Evolutionary conservation across 2,113 vertebrate species (phyloP), one percentile per base, ranked within the genome.

Genomic region (Caranx melampygus): DNA sequence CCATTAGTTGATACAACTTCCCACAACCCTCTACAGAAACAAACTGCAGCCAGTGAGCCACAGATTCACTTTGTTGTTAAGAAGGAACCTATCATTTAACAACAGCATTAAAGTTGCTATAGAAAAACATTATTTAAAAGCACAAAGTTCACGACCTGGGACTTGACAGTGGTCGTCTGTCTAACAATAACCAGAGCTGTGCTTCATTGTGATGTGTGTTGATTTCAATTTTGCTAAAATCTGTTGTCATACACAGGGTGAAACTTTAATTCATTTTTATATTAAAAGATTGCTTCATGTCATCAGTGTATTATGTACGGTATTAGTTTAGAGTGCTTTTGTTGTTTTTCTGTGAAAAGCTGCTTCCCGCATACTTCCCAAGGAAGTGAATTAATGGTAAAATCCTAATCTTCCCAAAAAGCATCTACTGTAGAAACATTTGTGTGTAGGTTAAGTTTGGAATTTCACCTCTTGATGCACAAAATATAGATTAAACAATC

Each of bases 231-330:
- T 11, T 18, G 44, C 42, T 61, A 33, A 33, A 60, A 79, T 44
- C 8, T 47, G 1, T 16, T 64, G 16, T 47, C 49, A 3, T 31
- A 55, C 37, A 49, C 18, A 66, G 40, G 16, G 9, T 71, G 45
- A 65, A 54, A 63, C 0, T 47, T 59, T n/a, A n/a, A n/a, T n/a
- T n/a, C n/a, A n/a, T n/a, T n/a, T 64, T 61, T 66, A 70, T 55
- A 49, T 58, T 62, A 75, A 60, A 49, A 63, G 9, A 71, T 33
- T 18, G 62, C 6, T 16, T 20, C 21, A 21, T 6, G 15, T 7
- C 15, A 11, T 74, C 14, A 60, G 33, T 70, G 34, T 70, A 16
- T 72, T 26, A 35, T 34, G 58, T 60, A 12, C 9, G n/a, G 18
- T 21, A 45, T 0, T 47, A 9, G 49, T 66, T 75, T 12, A 55